These are phyloP conservation scores for Pyrocoelia pectoralis DNA, from an alignment of 2,888 invertebrate genomes.

Conservation along the genomic window DNA sequence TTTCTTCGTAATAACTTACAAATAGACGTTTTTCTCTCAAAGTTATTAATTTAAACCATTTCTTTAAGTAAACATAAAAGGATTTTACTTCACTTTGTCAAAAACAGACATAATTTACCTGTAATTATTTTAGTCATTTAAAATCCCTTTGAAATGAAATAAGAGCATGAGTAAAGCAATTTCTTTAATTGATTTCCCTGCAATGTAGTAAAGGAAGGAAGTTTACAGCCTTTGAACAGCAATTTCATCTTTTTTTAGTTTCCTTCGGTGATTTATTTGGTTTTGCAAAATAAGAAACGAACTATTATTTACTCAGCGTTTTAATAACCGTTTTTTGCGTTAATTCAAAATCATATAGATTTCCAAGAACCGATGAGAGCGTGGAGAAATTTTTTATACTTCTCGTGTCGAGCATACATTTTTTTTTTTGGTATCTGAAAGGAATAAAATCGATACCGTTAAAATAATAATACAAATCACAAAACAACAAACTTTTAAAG, in stretches of 20 bases:
- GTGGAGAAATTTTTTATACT: too few species aligned
- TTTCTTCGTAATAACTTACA: too few species aligned
- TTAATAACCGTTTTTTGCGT: too few species aligned
- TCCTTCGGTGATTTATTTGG: not conserved
- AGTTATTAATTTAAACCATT: too few species aligned
- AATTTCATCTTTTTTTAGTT: not conserved
- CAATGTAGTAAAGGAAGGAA: not conserved
- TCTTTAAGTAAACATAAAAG: too few species aligned
- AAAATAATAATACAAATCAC: not conserved
- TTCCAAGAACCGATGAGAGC: too few species aligned
- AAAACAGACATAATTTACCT: not conserved
- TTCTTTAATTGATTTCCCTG: not conserved
- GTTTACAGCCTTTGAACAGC: not conserved
- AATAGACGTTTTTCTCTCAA: too few species aligned
- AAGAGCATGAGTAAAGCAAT: not conserved
- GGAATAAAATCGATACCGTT: not conserved
- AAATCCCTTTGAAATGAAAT: constrained; percentile 1
- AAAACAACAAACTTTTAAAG: not conserved
- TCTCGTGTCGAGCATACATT: too few species aligned
- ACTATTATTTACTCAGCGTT: too few species aligned
- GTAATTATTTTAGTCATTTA: not conserved
- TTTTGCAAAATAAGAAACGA: not conserved
- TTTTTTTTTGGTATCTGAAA: not conserved
- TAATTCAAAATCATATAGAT: too few species aligned
- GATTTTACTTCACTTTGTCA: not conserved